Conservation (phyloP, 2,888 invertebrate genomes). For the Iphiclides podalirius region DNA sequence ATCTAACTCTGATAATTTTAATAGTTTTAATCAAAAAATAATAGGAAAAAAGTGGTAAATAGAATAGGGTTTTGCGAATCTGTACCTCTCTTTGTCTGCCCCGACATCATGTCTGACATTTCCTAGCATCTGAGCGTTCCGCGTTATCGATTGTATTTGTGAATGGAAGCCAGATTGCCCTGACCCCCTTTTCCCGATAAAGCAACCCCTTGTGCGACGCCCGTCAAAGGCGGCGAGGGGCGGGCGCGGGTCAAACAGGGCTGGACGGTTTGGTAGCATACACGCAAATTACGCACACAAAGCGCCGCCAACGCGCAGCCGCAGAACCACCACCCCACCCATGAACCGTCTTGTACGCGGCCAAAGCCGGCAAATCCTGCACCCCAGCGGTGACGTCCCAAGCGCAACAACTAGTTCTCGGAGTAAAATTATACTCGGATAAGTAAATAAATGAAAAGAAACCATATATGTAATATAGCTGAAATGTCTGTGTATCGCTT, state of each 20-base stretch:
- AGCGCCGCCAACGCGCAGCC: constrained; percentile 57
- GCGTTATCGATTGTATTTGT: constrained; percentile 75
- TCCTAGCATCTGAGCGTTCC: constrained; percentile 58
- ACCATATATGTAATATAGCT: constrained; percentile 40
- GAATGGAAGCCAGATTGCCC: constrained; percentile 48
- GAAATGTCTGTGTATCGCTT: constrained; percentile 49
- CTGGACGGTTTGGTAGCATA: constrained; percentile 45
- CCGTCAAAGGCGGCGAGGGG: constrained; percentile 32
- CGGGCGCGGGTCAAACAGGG: constrained; percentile 42
- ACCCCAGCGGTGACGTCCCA: constrained; percentile 64
- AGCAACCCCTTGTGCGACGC: constrained; percentile 33
- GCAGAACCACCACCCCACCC: constrained; percentile 69
- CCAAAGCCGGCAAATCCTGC: constrained; percentile 70
- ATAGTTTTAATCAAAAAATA: constrained; percentile 20
- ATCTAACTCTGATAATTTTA: too few species aligned
- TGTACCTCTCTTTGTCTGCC: constrained; percentile 48
- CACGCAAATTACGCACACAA: constrained; percentile 68
- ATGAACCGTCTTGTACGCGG: constrained; percentile 43
- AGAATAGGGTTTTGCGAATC: constrained; percentile 41
- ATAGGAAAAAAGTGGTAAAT: neutral
- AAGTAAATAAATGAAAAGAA: constrained; percentile 32
- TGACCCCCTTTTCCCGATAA: constrained; percentile 47
- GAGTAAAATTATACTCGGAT: too few species aligned
- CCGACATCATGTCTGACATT: constrained; percentile 72
- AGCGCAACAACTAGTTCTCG: constrained; percentile 65